These are phyloP conservation scores for Nemopilema nomurai DNA, from an alignment of 30 jellyfish, hydroid and myxozoan species.

Conservation along the genomic window DNA sequence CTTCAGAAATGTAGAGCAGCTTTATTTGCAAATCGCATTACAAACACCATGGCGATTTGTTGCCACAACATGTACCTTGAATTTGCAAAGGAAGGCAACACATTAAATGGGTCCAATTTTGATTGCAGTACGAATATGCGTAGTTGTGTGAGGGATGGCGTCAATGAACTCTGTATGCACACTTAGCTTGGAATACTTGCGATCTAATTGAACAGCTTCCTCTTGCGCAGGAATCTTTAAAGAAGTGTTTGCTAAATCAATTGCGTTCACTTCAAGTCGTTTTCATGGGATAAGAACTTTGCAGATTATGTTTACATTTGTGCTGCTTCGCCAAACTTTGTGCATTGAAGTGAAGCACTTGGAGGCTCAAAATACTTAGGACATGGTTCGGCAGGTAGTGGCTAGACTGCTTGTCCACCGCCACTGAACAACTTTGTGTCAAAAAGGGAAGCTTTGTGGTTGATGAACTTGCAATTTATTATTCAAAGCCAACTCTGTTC, in stretches of 20 bases:
- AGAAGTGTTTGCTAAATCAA: neutral
- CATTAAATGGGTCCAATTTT: too few relatives aligned
- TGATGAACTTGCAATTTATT: neutral
- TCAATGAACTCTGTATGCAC: neutral
- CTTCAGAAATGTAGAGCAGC: too few relatives aligned
- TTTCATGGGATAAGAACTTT: neutral
- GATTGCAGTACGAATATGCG: neutral
- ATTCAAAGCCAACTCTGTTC: too few relatives aligned
- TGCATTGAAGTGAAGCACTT: too few relatives aligned
- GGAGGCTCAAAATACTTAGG: too few relatives aligned
- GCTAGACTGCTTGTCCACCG: neutral
- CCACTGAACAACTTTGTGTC: neutral
- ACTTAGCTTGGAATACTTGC: neutral
- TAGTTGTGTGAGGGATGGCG: neutral
- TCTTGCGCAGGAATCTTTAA: neutral
- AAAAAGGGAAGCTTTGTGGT: neutral
- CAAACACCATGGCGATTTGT: too few relatives aligned
- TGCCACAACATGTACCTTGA: too few relatives aligned
- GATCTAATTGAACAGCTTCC: neutral
- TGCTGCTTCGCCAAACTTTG: neutral
- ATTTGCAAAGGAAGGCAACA: too few relatives aligned
- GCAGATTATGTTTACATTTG: neutral
- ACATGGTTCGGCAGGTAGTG: neutral
- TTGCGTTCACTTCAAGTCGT: neutral
- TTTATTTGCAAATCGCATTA: too few relatives aligned